Evolutionary conservation across 1,140 invertebrate species (phyloP), one percentile per base, ranked within the genome.

Genomic region (Lerema accius): DNA sequence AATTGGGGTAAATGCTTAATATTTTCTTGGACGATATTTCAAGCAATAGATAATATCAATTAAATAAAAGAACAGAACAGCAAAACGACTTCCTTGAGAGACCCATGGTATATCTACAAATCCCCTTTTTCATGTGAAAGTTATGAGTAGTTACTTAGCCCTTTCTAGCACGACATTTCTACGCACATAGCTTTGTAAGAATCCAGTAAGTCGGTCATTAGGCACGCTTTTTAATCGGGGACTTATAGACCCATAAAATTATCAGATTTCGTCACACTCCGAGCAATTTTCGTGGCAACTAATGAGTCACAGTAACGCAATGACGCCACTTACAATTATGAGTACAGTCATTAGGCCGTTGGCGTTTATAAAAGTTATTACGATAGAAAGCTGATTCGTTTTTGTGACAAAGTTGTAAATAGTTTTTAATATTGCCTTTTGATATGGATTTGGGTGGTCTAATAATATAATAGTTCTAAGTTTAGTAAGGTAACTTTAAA

Each of bases 181-280:
- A 40, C 6, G 35, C 35, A 53, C 16, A 53, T 32, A 19, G 14
- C 40, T 58, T 58, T 45, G 40, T 45, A 45, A 45, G 42, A 46
- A 58, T 16, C 46, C 42, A 17, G 58, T 39, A 51, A 53, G 58
- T 26, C 45, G 58, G 69, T 74, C 69, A 83, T 83, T 82, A 71
- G 80, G 51, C 46, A 78, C 75, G 78, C 68, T 81, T 58, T 58
- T 74, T 80, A 82, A 82, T 81, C 75, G 66, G 63, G 71, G 62
- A 62, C 77, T 78, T 78, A 81, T 62, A 68, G 73, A 59, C 53
- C 63, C 66, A 64, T 61, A 78, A 80, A 75, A 84, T 83, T 85
- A 89, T 89, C 85, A 81, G 81, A 89, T 89, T 86, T 71, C 76
- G 85, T 88, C 85, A 88, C 84, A 89, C 84, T 85, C 83, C 65